phyloP scores from a whole-genome alignment of 2,113 vertebrate genomes.

The Rattus rattus region DNA sequence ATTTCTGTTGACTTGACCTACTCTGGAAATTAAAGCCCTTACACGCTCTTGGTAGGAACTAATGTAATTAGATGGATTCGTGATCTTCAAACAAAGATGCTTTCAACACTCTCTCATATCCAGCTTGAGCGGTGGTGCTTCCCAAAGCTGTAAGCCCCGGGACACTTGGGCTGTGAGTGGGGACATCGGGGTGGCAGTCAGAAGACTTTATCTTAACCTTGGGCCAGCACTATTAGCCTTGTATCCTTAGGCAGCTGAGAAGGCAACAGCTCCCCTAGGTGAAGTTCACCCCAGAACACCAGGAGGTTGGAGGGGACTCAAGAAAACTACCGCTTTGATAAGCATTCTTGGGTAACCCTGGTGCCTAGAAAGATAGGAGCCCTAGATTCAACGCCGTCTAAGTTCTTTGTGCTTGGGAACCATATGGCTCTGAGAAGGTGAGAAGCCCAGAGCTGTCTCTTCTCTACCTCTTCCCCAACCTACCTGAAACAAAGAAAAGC shows the following conservation, averaged over 20 bases:
- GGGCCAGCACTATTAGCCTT: neutral
- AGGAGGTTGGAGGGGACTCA: neutral
- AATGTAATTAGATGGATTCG: slow-evolving; percentile 30
- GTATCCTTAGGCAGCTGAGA: neutral
- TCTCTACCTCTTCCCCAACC: neutral
- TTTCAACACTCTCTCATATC: neutral
- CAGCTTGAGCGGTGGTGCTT: neutral
- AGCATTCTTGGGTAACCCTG: neutral
- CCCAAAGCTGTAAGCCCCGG: neutral
- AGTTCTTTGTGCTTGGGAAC: slow-evolving; percentile 28
- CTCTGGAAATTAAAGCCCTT: slow-evolving; percentile 25
- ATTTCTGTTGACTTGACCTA: neutral
- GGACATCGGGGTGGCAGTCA: neutral
- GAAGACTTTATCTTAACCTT: neutral
- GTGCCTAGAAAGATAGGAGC: neutral
- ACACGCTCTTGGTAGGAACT: neutral
- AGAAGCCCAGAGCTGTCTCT: neutral
- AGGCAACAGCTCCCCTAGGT: neutral
- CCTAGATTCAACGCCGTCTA: neutral
- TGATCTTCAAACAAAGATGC: neutral
- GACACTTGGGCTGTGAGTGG: neutral
- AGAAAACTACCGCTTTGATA: neutral
- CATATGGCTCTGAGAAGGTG: neutral
- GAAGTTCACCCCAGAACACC: neutral
- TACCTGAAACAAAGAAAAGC: neutral